Conservation (phyloP, 2,113 vertebrate species). For the Lucifuga dentata region DNA sequence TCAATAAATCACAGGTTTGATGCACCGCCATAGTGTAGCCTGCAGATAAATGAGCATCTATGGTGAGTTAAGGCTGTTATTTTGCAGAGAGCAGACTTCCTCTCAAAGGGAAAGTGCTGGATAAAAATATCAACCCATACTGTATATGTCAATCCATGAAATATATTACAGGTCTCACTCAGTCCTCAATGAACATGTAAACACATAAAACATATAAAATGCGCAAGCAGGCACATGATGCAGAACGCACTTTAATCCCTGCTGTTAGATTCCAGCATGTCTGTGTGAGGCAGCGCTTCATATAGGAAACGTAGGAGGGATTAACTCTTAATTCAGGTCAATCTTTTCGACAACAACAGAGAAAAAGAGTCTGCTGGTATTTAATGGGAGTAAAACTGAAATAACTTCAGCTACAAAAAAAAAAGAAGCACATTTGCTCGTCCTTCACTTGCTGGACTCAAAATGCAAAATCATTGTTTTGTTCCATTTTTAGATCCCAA, state of each 20-base stretch:
- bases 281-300: conserved; percentile 46
- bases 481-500: conserved; percentile 16
- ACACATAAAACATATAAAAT: too few relatives aligned
- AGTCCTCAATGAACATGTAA: too few relatives aligned
- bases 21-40: not conserved
- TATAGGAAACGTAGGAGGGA: conserved; percentile 72
- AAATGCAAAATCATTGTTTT: conserved; percentile 44
- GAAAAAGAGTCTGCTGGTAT: conserved; percentile 58
- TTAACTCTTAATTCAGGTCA: conserved; percentile 81
- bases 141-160: too few relatives aligned
- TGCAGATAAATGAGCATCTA: not conserved
- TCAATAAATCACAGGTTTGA: conserved; percentile 39
- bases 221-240: not conserved
- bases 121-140: too few relatives aligned
- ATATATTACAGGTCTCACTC: not conserved
- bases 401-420: conserved; percentile 52
- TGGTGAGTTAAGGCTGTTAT: not conserved
- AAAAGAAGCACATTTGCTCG: not conserved
- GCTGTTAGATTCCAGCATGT: conserved; percentile 42
- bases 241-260: conserved; percentile 58
- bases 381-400: conserved; percentile 72
- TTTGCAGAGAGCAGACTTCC: not conserved
- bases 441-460: not conserved
- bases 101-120: too few relatives aligned
- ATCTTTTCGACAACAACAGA: conserved; percentile 68